A percentile compares a stretch with the other conserved stretches of the same genome.
These are phyloP conservation scores for Parauchenoglanis ngamensis DNA, from an alignment of 2,797 vertebrate genomes.

Conservation along the genomic window DNA sequence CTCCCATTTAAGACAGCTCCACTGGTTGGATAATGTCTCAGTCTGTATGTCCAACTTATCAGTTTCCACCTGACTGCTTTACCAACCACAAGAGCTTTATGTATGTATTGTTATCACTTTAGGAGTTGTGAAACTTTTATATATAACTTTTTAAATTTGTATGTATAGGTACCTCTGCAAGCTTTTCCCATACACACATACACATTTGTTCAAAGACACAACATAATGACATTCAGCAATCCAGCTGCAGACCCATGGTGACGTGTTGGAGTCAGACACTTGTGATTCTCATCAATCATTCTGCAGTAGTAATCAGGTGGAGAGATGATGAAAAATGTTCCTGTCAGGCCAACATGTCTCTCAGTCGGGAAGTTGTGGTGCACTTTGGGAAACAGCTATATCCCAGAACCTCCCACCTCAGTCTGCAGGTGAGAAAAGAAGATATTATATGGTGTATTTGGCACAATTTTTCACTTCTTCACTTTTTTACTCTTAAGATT, in stretches of 20 bases:
- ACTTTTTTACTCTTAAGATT: background rate
- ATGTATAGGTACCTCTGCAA: background rate
- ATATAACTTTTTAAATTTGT: background rate
- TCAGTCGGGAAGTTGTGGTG: constrained; percentile 60
- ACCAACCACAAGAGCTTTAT: background rate
- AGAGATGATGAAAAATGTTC: constrained; percentile 77
- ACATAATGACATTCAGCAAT: constrained; percentile 27
- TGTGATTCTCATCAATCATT: constrained; percentile 74
- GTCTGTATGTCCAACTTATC: background rate
- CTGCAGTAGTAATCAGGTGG: constrained; percentile 70
- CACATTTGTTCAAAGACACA: background rate
- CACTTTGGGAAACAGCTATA: constrained; percentile 49
- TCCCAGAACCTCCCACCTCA: constrained; percentile 43
- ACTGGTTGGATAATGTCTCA: background rate
- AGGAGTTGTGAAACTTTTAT: background rate
- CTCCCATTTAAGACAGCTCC: background rate
- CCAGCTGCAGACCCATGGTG: constrained; percentile 33
- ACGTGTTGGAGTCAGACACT: constrained; percentile 60
- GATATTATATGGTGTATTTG: constrained; percentile 28
- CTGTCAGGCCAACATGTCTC: constrained; percentile 68
- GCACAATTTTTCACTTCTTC: constrained; percentile 57
- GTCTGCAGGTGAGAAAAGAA: constrained; percentile 34
- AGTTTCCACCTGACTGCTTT: background rate
- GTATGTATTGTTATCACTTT: background rate
- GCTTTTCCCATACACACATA: background rate